phyloP scores from a whole-genome alignment of 2,797 vertebrate species.

The Rallus crepitans region DNA sequence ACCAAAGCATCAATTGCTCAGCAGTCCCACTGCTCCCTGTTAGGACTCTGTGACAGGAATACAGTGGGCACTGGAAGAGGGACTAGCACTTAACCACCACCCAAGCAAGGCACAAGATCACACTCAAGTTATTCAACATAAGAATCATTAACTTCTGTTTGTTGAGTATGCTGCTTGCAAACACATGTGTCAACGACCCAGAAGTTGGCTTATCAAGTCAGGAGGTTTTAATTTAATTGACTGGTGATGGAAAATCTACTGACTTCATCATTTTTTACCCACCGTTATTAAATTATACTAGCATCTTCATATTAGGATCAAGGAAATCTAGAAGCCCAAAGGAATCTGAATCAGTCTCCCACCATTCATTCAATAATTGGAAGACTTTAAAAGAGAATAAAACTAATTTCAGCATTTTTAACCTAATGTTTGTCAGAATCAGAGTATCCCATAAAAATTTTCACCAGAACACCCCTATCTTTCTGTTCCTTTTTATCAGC shows the following conservation, averaged over 20 bases:
- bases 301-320: background rate
- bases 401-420: background rate
- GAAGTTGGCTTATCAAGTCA: background rate
- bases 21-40: too few species aligned
- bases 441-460: background rate
- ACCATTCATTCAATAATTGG: background rate
- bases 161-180: background rate
- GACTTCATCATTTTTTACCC: background rate
- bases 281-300: background rate
- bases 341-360: background rate
- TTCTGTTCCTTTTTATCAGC: background rate
- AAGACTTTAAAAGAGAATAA: background rate
- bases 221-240: background rate
- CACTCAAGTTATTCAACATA: background rate
- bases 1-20: background rate
- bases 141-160: background rate
- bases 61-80: rapidly evolving
- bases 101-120: background rate
- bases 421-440: background rate
- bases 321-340: background rate
- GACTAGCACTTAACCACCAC: background rate
- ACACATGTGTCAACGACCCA: background rate
- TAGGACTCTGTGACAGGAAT: background rate
- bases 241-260: background rate
- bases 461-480: background rate